A percentile compares a stretch with the other conserved stretches of the same genome.
Conservation (phyloP, 1,140 invertebrate genomes). For the Drosophila murphyi region DNA sequence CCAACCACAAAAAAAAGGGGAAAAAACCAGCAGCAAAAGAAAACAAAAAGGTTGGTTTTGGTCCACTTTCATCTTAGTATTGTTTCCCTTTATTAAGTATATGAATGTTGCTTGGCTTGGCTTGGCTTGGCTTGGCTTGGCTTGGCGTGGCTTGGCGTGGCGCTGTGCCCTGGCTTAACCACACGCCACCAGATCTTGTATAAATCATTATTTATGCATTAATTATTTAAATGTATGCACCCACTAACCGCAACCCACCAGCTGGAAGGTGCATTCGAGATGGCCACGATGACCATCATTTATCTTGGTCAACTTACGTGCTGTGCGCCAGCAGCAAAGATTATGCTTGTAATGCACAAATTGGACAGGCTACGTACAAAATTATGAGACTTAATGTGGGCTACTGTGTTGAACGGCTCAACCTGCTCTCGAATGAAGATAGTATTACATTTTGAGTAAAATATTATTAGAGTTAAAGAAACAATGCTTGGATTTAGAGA, state of each 20-base stretch:
- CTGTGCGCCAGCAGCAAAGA: slow-evolving; percentile 13
- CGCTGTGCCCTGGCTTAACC: too few relatives aligned
- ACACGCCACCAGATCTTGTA: slow-evolving; percentile 40
- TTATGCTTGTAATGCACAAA: slow-evolving; percentile 47
- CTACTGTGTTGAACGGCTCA: background rate
- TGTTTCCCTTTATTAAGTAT: slow-evolving; percentile 12
- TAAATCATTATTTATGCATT: slow-evolving; percentile 74
- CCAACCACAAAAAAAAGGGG: background rate
- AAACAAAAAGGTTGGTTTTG: slow-evolving; percentile 58
- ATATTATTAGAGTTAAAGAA: too few relatives aligned
- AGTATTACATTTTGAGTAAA: background rate
- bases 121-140: slow-evolving; percentile 20
- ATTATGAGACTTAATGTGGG: slow-evolving; percentile 13
- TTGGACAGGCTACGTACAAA: slow-evolving; percentile 26
- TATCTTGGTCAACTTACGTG: slow-evolving; percentile 31
- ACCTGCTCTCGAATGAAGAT: background rate
- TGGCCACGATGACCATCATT: slow-evolving; percentile 27
- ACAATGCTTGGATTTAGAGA: too few relatives aligned
- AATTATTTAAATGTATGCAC: slow-evolving; percentile 62
- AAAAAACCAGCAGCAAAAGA: background rate
- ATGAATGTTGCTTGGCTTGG: slow-evolving; percentile 15
- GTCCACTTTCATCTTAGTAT: background rate
- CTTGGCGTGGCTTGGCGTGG: background rate
- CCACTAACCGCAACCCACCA: background rate
- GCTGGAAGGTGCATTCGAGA: slow-evolving; percentile 18